Evolutionary conservation across 2,113 vertebrate genomes (phyloP).

Genomic region (Atlantisia rogersi): DNA sequence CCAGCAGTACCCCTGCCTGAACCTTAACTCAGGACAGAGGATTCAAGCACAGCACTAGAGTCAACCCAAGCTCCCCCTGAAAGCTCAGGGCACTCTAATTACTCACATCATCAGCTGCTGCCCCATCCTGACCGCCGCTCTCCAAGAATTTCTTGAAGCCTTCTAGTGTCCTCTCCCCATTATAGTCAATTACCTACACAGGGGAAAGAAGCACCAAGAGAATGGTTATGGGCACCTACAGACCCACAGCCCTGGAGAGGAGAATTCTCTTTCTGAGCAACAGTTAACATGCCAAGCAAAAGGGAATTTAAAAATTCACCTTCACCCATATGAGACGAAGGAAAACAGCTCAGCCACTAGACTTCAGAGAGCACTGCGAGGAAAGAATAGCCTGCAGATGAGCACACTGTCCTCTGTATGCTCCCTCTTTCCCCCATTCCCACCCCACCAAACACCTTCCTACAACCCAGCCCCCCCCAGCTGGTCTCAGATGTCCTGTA

Average conservation of each 20-base stretch:
- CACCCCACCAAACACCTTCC: neutral
- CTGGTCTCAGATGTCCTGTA: neutral
- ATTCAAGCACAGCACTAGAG: neutral
- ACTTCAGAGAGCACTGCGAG: slow-evolving; percentile 63
- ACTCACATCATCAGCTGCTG: slow-evolving; percentile 85
- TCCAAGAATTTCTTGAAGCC: slow-evolving; percentile 95
- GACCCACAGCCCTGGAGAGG: neutral
- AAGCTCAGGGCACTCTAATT: neutral
- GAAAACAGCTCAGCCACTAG: slow-evolving; percentile 70
- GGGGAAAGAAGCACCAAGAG: neutral
- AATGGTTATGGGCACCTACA: neutral
- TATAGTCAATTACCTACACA: slow-evolving; percentile 92
- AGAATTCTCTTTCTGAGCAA: slow-evolving; percentile 64
- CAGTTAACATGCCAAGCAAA: slow-evolving; percentile 64
- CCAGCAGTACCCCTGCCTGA: neutral
- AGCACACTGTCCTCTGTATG: slow-evolving; percentile 34
- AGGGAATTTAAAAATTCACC: slow-evolving; percentile 68
- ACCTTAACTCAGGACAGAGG: neutral
- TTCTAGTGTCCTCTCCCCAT: slow-evolving; percentile 93
- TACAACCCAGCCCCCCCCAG: neutral
- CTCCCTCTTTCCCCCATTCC: neutral
- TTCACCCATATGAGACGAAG: slow-evolving; percentile 67
- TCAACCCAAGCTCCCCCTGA: fast-evolving
- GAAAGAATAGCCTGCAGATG: slow-evolving; percentile 65
- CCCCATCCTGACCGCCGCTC: slow-evolving; percentile 93